phyloP scores from a whole-genome alignment of 2,113 vertebrate species.

The Leptobrachium ailaonicum region DNA sequence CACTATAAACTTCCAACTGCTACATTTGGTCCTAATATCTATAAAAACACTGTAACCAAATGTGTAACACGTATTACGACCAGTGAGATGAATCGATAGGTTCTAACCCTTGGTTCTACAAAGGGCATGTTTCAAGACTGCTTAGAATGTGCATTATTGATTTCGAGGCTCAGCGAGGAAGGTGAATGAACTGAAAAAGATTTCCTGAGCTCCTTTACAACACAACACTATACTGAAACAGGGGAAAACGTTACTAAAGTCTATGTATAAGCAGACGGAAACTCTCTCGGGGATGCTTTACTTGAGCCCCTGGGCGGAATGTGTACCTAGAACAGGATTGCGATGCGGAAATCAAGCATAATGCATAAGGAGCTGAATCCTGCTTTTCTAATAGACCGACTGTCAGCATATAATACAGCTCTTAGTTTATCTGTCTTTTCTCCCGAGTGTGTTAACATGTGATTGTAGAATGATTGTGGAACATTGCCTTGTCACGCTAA shows the following conservation, averaged over 20 bases:
- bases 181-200: slow-evolving; percentile 11
- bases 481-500: neutral
- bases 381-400: slow-evolving; percentile 10
- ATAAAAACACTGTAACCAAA: too few relatives aligned
- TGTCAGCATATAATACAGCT: slow-evolving; percentile 21
- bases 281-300: slow-evolving; percentile 27
- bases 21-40: too few relatives aligned
- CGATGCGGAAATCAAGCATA: slow-evolving; percentile 28
- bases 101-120: neutral
- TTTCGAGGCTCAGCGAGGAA: slow-evolving; percentile 9
- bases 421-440: neutral
- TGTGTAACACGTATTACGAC: too few relatives aligned
- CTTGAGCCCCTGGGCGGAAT: slow-evolving; percentile 21
- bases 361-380: slow-evolving; percentile 15
- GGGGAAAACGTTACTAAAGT: neutral
- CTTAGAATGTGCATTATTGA: slow-evolving; percentile 8
- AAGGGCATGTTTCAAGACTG: slow-evolving; percentile 5
- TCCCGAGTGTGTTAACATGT: neutral
- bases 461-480: neutral
- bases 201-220: slow-evolving; percentile 3
- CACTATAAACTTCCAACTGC: too few relatives aligned
- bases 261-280: slow-evolving; percentile 33
- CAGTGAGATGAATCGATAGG: neutral
- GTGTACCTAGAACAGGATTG: slow-evolving; percentile 33
- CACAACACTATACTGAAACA: neutral